A percentile compares a stretch with the other conserved stretches of the same genome.
Conservation (phyloP, 2,797 vertebrate species). For the Margarornis squamiger region DNA sequence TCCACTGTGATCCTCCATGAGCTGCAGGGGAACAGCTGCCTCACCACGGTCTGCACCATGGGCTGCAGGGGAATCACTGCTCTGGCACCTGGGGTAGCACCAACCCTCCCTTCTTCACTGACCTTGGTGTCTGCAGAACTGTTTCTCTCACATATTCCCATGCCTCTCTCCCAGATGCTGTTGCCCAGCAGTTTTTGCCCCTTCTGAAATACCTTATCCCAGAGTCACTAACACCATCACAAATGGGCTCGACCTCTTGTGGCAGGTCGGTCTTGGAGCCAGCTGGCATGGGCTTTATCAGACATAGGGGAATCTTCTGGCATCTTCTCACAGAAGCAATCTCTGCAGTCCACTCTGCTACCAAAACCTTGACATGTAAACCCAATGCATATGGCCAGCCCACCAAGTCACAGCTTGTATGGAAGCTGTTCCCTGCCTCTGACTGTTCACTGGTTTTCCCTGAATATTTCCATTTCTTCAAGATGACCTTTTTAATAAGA, state of each 20-base stretch:
- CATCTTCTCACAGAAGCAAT: neutral
- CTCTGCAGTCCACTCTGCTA: neutral
- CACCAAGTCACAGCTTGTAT: neutral
- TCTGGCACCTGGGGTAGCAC: neutral
- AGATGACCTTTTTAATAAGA: neutral
- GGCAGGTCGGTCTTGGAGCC: neutral
- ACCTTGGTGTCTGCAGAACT: neutral
- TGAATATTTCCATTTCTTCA: neutral
- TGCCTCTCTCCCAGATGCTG: neutral
- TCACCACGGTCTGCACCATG: neutral
- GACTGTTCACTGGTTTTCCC: neutral
- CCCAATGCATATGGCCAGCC: neutral
- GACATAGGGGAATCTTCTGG: neutral
- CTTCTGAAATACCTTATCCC: neutral
- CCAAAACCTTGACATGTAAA: neutral
- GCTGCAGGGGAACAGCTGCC: neutral
- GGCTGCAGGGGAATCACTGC: neutral
- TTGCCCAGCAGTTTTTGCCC: neutral
- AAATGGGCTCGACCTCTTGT: fast-evolving
- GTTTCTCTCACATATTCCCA: neutral
- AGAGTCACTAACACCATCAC: neutral
- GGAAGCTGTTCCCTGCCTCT: neutral
- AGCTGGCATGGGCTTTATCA: neutral
- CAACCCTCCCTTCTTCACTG: neutral
- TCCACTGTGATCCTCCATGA: neutral